phyloP scores from a whole-genome alignment of 2,797 vertebrate species.

The Gallinago nigripennis region DNA sequence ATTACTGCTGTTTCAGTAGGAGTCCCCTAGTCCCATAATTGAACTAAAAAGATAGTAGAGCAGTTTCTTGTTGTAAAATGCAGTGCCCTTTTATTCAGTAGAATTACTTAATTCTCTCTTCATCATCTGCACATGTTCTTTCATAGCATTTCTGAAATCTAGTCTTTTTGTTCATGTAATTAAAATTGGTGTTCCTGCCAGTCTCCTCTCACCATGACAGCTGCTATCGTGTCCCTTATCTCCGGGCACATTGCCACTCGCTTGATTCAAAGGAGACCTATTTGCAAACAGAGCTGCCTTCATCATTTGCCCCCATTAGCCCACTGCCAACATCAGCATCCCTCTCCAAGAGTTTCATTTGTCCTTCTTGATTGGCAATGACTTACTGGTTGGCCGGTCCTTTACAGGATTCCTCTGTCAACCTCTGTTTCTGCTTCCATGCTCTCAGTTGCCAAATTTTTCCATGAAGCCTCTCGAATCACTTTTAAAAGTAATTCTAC shows the following conservation, averaged over 20 bases:
- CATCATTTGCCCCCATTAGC: neutral
- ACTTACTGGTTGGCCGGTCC: fast-evolving
- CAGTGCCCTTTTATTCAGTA: neutral
- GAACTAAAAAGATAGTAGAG: neutral
- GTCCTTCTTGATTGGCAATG: neutral
- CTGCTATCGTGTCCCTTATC: neutral
- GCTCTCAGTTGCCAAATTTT: neutral
- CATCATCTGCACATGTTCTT: neutral
- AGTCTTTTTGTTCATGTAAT: neutral
- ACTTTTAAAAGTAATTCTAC: neutral
- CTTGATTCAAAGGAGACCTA: neutral
- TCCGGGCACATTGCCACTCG: neutral
- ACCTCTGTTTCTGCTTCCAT: neutral
- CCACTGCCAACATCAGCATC: neutral
- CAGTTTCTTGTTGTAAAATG: neutral
- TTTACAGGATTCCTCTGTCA: neutral
- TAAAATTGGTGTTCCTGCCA: neutral
- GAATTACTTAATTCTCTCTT: neutral
- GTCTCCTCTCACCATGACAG: neutral
- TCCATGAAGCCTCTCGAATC: neutral
- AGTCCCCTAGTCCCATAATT: neutral
- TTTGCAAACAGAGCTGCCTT: neutral
- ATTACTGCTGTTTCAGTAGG: neutral
- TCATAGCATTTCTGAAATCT: neutral
- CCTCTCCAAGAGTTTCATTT: neutral